Conservation (phyloP, 1,140 invertebrate genomes). For the Nixonia krombeini region DNA sequence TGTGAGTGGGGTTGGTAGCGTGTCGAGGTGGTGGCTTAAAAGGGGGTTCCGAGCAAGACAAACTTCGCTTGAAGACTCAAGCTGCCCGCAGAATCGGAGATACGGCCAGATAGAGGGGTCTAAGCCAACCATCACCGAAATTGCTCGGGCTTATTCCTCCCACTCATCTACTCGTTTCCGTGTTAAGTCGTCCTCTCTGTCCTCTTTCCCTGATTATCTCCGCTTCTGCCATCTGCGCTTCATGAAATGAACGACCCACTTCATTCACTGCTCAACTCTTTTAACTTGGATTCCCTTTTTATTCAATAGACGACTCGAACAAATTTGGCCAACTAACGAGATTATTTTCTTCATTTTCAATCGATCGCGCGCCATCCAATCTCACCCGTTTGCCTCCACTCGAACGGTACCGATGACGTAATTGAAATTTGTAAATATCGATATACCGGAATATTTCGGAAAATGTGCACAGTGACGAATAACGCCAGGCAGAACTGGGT, state of each 20-base stretch:
- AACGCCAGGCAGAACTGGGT: too few species aligned
- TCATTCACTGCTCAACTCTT: constrained; percentile 39
- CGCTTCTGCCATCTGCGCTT: constrained; percentile 30
- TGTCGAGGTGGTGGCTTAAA: constrained; percentile 39
- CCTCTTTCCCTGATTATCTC: constrained; percentile 8
- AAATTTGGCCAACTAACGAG: too few species aligned
- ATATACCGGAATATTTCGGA: too few species aligned
- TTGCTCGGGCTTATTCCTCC: constrained; percentile 63
- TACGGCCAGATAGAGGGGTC: constrained; percentile 59
- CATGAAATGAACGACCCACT: constrained; percentile 34
- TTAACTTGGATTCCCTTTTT: constrained; percentile 36
- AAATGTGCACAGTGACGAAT: too few species aligned
- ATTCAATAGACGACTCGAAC: constrained; percentile 23
- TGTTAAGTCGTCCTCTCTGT: constrained; percentile 36
- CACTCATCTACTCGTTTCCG: constrained; percentile 42
- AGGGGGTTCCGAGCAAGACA: constrained; percentile 46
- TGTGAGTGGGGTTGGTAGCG: constrained; percentile 35
- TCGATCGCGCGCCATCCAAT: too few species aligned
- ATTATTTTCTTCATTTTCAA: too few species aligned
- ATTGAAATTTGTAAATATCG: too few species aligned
- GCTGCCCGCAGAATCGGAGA: constrained; percentile 59
- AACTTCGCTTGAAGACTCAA: constrained; percentile 54
- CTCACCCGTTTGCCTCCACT: too few species aligned
- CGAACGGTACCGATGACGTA: too few species aligned
- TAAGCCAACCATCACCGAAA: constrained; percentile 68